phyloP scores from a whole-genome alignment of 1,140 invertebrate genomes.

The Leptinotarsa texana region DNA sequence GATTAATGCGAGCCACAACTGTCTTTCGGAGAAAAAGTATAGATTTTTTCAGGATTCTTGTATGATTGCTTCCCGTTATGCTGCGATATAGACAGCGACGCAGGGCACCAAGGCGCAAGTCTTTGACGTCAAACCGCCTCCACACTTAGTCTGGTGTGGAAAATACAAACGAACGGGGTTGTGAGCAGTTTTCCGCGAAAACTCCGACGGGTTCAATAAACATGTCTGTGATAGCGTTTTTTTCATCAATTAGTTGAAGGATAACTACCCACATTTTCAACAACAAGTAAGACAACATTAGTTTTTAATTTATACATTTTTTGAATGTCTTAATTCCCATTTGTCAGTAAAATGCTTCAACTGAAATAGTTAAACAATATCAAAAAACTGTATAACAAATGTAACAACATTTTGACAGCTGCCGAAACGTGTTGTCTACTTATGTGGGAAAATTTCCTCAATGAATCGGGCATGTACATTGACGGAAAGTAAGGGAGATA shows the following conservation, averaged over 20 bases:
- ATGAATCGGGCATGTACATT: constrained; percentile 29
- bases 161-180: constrained; percentile 42
- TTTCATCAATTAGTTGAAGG: constrained; percentile 34
- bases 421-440: constrained; percentile 12
- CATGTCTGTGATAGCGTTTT: constrained; percentile 42
- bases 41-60: not conserved
- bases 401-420: constrained; percentile 22
- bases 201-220: constrained; percentile 33
- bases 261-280: constrained; percentile 22
- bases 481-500: constrained; percentile 39
- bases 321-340: too few relatives aligned
- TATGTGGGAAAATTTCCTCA: constrained; percentile 28
- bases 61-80: constrained; percentile 7
- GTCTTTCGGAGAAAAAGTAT: constrained; percentile 7
- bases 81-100: constrained; percentile 27
- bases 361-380: too few relatives aligned
- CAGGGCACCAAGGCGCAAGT: constrained; percentile 42
- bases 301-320: not conserved
- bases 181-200: constrained; percentile 35
- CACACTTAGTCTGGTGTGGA: constrained; percentile 47
- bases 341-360: too few relatives aligned
- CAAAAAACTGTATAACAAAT: too few relatives aligned
- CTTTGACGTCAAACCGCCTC: constrained; percentile 49
- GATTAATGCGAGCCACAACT: constrained; percentile 7
- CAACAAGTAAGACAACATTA: constrained; percentile 9